Evolutionary conservation across 92 coral and sea anemone species (phyloP), one percentile per base, ranked within the genome.

Genomic region (Siderastrea radians): DNA sequence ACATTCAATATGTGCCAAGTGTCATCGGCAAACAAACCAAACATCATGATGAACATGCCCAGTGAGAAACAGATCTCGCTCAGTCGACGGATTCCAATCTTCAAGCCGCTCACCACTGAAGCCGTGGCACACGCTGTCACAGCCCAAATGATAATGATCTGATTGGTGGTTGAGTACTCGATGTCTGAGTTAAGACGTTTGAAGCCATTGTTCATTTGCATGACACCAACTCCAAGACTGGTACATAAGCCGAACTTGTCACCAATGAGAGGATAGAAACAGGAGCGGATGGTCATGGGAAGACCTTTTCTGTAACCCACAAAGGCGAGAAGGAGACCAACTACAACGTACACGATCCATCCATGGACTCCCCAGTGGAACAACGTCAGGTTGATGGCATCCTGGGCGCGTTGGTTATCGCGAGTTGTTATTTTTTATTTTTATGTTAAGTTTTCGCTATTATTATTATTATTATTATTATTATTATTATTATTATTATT

Each of bases 341-440:
- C 97, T 12, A 96, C 73, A 1, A 92, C 93, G 79, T 96, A 96
- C 71, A 96, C 99, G 12, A 96, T 89, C 99, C 99, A 96, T 44
- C 95, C 99, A 58, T 96, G 99, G 57, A 95, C 84, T 1, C 98
- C 99, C 99, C 99, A 96, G 91, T 96, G 99, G 74, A 96, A 96
- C 62, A 96, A 57, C 6, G 98, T 96, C 87, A 96, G n/a, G 75
- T 96, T 96, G 81, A 96, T 96, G 49, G 98, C 97, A 68, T 96
- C 98, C 84, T 96, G 96, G 3, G 96, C 95, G 17, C 94, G 78
- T 79, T 96, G 97, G 74, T 95, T 95, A 86, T 94, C 98, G 19
- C 94, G 38, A 26, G 38, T 26, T 26, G 38, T 26, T 26, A 26
- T 26, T 26, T 26, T 26, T 26, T 26, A 26, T 26, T 26, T 26